These are phyloP conservation scores for Clarias platycephalus DNA, from an alignment of 2,797 vertebrate genomes.

Conservation along the genomic window DNA sequence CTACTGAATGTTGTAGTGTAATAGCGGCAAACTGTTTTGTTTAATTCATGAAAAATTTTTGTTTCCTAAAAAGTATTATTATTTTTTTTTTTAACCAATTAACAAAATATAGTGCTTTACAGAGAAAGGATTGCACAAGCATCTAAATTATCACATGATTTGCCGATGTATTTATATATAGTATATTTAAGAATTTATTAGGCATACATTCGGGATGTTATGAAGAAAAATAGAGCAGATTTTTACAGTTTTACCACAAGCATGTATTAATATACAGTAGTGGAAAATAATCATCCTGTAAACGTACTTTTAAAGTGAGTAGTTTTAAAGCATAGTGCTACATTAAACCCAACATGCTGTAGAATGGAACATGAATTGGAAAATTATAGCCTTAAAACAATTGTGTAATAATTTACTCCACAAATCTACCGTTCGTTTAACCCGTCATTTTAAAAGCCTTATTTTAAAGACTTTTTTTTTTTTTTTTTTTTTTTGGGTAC, in stretches of 20 bases:
- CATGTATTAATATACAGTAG: background rate
- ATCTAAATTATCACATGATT: background rate
- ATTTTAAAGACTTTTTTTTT: background rate
- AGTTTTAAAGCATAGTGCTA: background rate
- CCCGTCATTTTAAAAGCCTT: background rate
- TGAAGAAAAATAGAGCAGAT: background rate
- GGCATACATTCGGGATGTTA: conserved; percentile 2
- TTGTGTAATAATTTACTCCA: background rate
- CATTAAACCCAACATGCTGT: background rate
- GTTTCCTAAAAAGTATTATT: too few relatives aligned
- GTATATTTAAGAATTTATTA: background rate
- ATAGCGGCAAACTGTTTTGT: background rate
- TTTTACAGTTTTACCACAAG: background rate
- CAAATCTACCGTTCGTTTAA: background rate
- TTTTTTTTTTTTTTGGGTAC: background rate
- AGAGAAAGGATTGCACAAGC: background rate
- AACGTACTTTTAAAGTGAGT: background rate
- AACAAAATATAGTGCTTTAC: background rate
- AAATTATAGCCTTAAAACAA: background rate
- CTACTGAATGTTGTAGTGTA: background rate
- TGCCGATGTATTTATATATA: background rate
- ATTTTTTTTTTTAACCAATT: background rate
- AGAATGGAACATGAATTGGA: background rate
- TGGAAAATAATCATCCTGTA: background rate
- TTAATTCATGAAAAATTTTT: too few relatives aligned